Conservation (phyloP, 2,888 invertebrate genomes). For the Hyposoter dolosus region DNA sequence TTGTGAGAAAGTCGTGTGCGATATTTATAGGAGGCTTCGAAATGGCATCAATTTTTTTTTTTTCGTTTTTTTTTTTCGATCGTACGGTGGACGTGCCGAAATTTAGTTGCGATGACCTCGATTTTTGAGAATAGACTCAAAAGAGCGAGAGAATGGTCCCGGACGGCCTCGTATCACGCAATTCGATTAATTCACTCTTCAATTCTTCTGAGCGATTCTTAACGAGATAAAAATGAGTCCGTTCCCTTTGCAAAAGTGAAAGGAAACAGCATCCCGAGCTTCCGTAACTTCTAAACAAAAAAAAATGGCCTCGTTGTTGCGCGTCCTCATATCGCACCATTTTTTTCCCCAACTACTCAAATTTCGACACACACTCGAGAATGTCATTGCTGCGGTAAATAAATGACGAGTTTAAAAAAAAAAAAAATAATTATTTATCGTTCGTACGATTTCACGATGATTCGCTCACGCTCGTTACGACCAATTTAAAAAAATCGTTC, state of each 20-base stretch:
- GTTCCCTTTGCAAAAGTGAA: conserved; percentile 13
- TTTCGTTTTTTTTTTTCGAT: neutral
- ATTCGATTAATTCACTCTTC: neutral
- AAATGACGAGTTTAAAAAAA: neutral
- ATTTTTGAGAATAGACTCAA: neutral
- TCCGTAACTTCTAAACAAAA: neutral
- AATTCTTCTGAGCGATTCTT: conserved; percentile 1
- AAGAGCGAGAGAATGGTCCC: neutral
- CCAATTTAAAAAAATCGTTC: neutral
- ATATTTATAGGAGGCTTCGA: neutral
- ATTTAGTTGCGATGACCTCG: neutral
- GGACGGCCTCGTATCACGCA: neutral
- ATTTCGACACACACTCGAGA: neutral
- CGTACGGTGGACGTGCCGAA: neutral
- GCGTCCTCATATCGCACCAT: neutral
- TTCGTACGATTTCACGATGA: neutral
- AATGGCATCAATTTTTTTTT: neutral
- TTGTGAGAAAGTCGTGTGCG: neutral
- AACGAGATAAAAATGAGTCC: conserved; percentile 2
- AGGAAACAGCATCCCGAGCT: neutral
- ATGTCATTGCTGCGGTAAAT: neutral
- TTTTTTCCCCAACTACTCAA: neutral
- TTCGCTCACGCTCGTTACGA: neutral
- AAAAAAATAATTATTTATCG: no score
- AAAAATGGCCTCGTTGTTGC: neutral